Base-by-base conservation (phyloP, 2,888 invertebrate genomes). In the Sepioteuthis lessoniana region DNA sequence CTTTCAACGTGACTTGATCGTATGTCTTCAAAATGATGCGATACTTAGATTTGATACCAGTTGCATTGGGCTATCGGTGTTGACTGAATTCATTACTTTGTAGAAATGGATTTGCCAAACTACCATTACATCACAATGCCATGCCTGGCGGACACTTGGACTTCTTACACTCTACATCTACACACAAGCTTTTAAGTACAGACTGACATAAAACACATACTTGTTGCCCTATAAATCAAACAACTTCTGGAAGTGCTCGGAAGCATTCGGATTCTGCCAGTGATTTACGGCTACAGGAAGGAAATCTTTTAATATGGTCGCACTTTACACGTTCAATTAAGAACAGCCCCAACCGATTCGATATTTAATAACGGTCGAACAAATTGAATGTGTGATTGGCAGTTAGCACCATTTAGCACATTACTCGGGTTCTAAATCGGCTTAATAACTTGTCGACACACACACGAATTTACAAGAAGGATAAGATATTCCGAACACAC, bases 331-430 rank as follows among this genome's bases (percentile, higher is more conserved):
- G n/a, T 76, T 76, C n/a, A 35, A 76, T 76, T 76, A 60, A 60
- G 60, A 60, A 5, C 60, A 60, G 60, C 60, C 31, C 60, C 76
- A 1, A 35, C 13, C n/a, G 76, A 76, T 76, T 76, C 76, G n/a
- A 13, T 76, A 76, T 35, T 76, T 76, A 76, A 76, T 76, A 76
- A 76, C n/a, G n/a, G 13, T 3, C 35, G 16, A 16, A n/a, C 76
- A 76, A 76, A 76, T 76, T 76, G 76, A 76, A 76, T 76, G 76
- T 76, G n/a, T 35, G n/a, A 76, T 76, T 76, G 35, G 76, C 76
- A 35, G n/a, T 76, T 76, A 76, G n/a, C 76, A 13, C n/a, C 76
- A 35, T 76, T 76, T 76, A 76, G n/a, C 76, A 76, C 76, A 35
- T 35, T 35, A 35, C 35, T 4, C 13, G 4, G n/a, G 1, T 76